Conservation (phyloP, 2,797 vertebrate species). For the Esox masquinongy region DNA sequence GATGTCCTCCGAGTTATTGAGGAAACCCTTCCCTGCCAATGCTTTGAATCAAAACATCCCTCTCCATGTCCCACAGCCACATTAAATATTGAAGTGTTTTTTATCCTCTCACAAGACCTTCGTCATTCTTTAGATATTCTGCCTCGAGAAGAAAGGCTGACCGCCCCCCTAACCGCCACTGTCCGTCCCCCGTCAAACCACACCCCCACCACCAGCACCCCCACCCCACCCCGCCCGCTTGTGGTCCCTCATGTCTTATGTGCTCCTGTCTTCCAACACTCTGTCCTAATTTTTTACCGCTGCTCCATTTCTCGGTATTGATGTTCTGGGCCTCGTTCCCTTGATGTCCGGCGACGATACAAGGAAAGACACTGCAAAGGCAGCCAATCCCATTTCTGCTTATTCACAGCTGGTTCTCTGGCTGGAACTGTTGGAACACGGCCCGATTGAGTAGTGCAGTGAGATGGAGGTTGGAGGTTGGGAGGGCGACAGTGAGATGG, state of each 20-base stretch:
- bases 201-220: background rate
- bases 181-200: background rate
- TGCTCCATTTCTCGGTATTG: background rate
- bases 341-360: background rate
- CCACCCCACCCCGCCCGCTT: background rate
- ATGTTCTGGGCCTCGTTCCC: background rate
- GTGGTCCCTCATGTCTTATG: background rate
- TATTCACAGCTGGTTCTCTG: background rate
- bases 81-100: background rate
- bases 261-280: background rate
- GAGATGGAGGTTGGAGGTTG: background rate
- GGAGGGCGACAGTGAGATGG: background rate
- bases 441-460: no score
- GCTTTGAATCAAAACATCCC: background rate
- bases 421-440: no score
- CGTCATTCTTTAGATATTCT: background rate
- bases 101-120: background rate
- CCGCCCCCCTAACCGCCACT: background rate
- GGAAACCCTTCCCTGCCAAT: background rate
- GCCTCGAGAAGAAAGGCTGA: background rate
- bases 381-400: background rate
- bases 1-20: background rate
- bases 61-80: background rate
- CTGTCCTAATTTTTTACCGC: background rate
- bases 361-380: background rate